Evolutionary conservation across 2,888 invertebrate genomes (phyloP).

Genomic region (Agrochola litura): DNA sequence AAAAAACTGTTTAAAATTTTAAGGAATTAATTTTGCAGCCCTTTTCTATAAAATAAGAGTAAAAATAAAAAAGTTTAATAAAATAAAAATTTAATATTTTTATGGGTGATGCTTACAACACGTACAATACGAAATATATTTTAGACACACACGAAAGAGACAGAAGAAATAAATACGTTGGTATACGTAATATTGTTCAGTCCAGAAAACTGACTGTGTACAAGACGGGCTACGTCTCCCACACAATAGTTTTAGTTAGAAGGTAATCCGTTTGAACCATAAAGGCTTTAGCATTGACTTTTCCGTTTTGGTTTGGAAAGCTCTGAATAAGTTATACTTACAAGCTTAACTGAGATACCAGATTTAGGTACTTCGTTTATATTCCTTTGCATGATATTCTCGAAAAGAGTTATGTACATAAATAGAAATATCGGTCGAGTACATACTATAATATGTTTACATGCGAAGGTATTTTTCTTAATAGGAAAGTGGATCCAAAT

Average conservation of each 20-base stretch:
- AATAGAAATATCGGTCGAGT: no score
- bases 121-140: no score
- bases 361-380: constrained; percentile 18
- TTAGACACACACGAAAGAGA: no score
- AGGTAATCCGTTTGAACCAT: constrained; percentile 17
- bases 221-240: not conserved
- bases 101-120: no score
- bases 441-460: not conserved
- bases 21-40: not conserved
- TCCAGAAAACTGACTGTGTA: not conserved
- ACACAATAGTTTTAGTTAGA: constrained; percentile 10
- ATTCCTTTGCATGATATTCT: not conserved
- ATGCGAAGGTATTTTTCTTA: not conserved
- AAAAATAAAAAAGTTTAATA: no score
- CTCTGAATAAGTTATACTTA: constrained; percentile 28
- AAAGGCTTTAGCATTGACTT: constrained; percentile 10
- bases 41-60: not conserved
- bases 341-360: constrained; percentile 2
- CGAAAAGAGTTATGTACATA: not conserved
- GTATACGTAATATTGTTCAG: not conserved
- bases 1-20: no score
- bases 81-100: no score
- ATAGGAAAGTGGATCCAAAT: not conserved
- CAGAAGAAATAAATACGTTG: no score
- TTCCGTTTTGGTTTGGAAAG: constrained; percentile 8